A percentile compares a stretch with the other conserved stretches of the same genome.
These are phyloP conservation scores for Carassius gibelio DNA, from an alignment of 2,113 vertebrate species.

Conservation along the genomic window DNA sequence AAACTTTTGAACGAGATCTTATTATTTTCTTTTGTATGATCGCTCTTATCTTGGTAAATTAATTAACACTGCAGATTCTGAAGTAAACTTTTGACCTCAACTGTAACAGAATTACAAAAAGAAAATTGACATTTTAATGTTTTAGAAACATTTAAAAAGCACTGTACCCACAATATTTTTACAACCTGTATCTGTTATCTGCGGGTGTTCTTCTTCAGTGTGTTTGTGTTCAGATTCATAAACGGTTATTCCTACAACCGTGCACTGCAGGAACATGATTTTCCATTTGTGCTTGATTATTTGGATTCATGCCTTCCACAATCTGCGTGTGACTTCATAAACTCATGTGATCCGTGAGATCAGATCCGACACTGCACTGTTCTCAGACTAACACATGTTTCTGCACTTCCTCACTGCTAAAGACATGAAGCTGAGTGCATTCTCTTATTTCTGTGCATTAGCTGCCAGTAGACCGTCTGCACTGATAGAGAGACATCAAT, in stretches of 20 bases:
- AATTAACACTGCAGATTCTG: too few species aligned
- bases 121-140: too few species aligned
- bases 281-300: not conserved
- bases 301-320: not conserved
- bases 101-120: too few species aligned
- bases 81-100: too few species aligned
- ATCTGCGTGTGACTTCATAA: not conserved
- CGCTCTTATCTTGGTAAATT: too few species aligned
- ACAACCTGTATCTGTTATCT: too few species aligned
- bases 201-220: too few species aligned
- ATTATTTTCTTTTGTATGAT: too few species aligned
- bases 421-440: not conserved
- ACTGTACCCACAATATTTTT: too few species aligned
- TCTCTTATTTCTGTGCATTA: slow-evolving; percentile 19
- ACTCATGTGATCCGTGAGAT: not conserved
- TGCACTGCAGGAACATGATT: not conserved
- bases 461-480: not conserved
- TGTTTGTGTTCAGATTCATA: too few species aligned
- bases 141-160: too few species aligned
- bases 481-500: slow-evolving; percentile 10
- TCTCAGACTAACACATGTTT: not conserved
- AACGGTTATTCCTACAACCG: not conserved
- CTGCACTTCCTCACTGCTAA: not conserved
- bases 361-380: not conserved
- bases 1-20: too few species aligned